phyloP scores from a whole-genome alignment of 2,113 vertebrate species.

The Apaloderma vittatum region DNA sequence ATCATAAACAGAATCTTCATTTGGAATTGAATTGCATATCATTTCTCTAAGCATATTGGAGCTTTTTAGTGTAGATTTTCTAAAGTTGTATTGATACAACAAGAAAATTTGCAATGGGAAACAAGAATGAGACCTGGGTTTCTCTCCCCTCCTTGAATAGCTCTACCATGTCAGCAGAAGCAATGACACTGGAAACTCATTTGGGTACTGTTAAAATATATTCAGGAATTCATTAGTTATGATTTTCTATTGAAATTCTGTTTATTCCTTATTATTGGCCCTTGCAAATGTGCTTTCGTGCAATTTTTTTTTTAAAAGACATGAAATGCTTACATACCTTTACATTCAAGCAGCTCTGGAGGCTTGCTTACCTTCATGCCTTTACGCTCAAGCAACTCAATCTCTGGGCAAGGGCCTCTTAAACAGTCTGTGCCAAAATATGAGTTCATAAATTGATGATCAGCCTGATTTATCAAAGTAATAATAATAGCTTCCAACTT shows the following conservation, averaged over 20 bases:
- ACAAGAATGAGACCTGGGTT: neutral
- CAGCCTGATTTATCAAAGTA: neutral
- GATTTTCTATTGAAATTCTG: neutral
- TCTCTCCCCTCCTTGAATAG: neutral
- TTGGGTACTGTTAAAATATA: neutral
- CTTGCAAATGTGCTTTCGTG: neutral
- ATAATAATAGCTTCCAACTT: neutral
- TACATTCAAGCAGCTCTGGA: neutral
- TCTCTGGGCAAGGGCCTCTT: neutral
- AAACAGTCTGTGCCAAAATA: neutral
- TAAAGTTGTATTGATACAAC: neutral
- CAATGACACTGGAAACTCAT: neutral
- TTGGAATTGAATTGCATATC: neutral
- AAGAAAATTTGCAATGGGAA: neutral
- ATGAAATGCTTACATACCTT: neutral
- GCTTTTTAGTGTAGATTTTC: neutral
- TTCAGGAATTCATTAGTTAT: neutral
- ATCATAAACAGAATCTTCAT: slow-evolving; percentile 1
- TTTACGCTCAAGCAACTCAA: neutral
- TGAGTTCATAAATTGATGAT: neutral
- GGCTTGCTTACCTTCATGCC: neutral
- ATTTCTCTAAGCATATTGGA: neutral
- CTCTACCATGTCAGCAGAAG: neutral
- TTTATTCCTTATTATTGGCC: neutral
- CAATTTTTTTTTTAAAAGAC: neutral